Percentiles rank a stretch among this genome's conserved stretches.
These are phyloP conservation scores for Entosphenus tridentatus DNA, from an alignment of 2,113 vertebrate species.

Conservation along the genomic window DNA sequence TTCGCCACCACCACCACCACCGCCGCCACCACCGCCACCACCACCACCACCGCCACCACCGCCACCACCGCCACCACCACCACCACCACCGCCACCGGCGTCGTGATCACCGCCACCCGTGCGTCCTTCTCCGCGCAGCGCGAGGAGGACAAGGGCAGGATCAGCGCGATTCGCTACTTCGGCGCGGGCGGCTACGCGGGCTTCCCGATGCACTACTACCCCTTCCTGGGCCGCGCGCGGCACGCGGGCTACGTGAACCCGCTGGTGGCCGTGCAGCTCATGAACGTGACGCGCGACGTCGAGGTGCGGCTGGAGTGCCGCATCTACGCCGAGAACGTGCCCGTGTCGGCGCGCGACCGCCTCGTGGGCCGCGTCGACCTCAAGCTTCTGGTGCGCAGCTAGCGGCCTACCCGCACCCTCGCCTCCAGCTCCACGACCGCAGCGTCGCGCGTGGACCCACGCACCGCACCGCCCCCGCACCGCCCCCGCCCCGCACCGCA, in stretches of 20 bases:
- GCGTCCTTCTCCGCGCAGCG: neutral
- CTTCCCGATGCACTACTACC: conserved; percentile 2
- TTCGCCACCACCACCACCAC: no score
- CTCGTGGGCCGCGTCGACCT: neutral
- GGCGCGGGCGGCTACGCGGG: neutral
- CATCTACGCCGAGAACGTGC: neutral
- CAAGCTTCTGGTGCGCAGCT: neutral
- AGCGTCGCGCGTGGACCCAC: no score
- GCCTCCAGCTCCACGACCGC: no score
- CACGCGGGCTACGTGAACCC: conserved; percentile 1
- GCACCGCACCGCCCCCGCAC: no score
- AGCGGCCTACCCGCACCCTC: no score
- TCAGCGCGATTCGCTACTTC: neutral
- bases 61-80: no score
- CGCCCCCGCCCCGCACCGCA: no score
- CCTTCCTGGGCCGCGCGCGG: neutral
- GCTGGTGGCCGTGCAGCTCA: neutral
- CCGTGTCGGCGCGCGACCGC: neutral
- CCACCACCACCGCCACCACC: no score
- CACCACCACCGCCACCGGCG: neutral
- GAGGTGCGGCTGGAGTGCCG: conserved; percentile 3
- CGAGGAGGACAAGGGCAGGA: neutral
- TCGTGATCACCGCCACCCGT: neutral
- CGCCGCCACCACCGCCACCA: no score
- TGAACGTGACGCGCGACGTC: neutral